Evolutionary conservation across 2,113 vertebrate species (phyloP).

Genomic region (Pedionomus torquatus): DNA sequence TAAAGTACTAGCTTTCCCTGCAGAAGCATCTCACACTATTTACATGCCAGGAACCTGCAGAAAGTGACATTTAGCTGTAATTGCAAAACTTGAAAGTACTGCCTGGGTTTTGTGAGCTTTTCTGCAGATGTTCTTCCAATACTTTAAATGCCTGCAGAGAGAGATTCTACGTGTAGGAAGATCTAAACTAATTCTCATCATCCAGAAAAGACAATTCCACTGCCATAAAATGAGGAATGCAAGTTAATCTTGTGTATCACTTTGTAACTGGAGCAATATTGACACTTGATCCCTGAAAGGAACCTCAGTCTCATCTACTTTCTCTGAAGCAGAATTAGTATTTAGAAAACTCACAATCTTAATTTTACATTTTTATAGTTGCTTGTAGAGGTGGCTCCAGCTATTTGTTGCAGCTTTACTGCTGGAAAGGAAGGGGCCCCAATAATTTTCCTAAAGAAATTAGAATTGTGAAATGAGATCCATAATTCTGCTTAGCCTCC

Average conservation of each 20-base stretch:
- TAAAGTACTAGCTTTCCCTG: neutral
- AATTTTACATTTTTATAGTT: neutral
- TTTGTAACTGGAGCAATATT: neutral
- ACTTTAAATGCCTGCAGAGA: neutral
- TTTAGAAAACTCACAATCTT: neutral
- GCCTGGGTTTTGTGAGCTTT: neutral
- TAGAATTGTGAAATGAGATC: neutral
- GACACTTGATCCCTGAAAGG: neutral
- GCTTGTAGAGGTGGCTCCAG: neutral
- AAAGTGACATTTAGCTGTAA: slow-evolving; percentile 10
- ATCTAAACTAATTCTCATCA: neutral
- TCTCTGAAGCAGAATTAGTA: neutral
- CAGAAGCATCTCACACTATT: neutral
- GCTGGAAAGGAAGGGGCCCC: neutral
- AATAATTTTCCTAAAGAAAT: neutral
- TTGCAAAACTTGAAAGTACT: slow-evolving; percentile 3
- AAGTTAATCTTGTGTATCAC: neutral
- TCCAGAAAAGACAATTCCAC: neutral
- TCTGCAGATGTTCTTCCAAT: neutral
- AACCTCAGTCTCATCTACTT: neutral
- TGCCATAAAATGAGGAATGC: neutral
- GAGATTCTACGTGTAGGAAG: neutral
- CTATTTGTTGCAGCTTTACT: neutral
- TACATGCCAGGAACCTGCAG: neutral
- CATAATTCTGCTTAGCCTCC: neutral